Conservation (phyloP, 2,113 vertebrate species). For the Mesitornis unicolor region DNA sequence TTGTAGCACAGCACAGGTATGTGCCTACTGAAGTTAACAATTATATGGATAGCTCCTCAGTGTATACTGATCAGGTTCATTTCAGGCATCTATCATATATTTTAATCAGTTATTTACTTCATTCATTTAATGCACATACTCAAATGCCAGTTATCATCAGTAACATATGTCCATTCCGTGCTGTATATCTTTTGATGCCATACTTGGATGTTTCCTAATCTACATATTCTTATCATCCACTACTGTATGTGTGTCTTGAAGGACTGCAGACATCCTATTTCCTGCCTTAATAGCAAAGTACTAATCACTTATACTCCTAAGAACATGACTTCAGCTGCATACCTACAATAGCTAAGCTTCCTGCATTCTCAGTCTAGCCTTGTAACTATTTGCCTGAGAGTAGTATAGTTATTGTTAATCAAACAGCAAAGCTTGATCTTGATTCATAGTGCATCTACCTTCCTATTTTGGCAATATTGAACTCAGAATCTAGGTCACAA, state of each 20-base stretch:
- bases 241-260: background rate
- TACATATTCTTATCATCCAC: background rate
- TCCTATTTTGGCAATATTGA: background rate
- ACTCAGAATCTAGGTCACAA: background rate
- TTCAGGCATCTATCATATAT: background rate
- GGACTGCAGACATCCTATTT: background rate
- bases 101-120: background rate
- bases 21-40: fast-evolving
- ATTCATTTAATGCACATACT: background rate
- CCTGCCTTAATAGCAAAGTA: background rate
- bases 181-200: background rate
- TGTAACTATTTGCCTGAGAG: background rate
- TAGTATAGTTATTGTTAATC: background rate
- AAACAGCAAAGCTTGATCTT: background rate
- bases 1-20: background rate
- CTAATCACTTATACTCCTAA: background rate
- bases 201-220: background rate
- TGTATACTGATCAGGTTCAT: background rate
- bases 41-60: background rate
- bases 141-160: background rate
- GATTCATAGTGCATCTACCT: background rate
- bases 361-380: background rate
- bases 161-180: background rate
- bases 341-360: background rate
- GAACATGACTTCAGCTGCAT: background rate